These are phyloP conservation scores for Hypercompe scribonia DNA, from an alignment of 2,888 invertebrate species.

Conservation along the genomic window DNA sequence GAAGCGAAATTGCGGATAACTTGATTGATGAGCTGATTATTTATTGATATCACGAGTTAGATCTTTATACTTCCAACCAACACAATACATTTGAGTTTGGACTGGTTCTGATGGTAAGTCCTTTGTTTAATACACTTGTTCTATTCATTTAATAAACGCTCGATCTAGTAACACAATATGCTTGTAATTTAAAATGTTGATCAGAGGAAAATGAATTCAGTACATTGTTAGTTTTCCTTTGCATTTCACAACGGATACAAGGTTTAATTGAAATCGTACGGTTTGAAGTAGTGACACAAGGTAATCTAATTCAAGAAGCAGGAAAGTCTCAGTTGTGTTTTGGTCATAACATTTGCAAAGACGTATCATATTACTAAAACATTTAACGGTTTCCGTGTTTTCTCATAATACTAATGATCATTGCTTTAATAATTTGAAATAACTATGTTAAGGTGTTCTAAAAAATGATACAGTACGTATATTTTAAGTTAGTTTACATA, in stretches of 20 bases:
- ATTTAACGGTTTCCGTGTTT: conserved; percentile 40
- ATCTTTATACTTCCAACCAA: background rate
- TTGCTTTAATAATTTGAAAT: conserved; percentile 16
- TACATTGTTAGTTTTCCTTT: background rate
- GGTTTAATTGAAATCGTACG: background rate
- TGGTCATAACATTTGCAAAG: conserved; percentile 25
- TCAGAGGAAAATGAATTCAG: background rate
- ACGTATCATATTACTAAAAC: conserved; percentile 45
- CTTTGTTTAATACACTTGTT: conserved; percentile 33
- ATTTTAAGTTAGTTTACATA: background rate
- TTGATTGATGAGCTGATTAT: conserved; percentile 25
- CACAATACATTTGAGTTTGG: conserved; percentile 9
- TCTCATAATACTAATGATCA: conserved; percentile 20
- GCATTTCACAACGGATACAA: background rate
- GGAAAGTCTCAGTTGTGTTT: background rate
- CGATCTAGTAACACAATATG: conserved; percentile 39
- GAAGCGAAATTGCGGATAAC: conserved; percentile 14
- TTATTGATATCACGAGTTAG: conserved; percentile 2
- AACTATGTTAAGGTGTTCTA: background rate
- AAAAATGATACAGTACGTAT: background rate
- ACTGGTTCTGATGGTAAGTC: conserved; percentile 3
- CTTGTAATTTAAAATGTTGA: conserved; percentile 51
- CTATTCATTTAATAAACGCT: conserved; percentile 58
- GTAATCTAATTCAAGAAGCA: conserved; percentile 6
- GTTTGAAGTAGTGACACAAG: background rate